Percentiles rank a stretch among this genome's conserved stretches.
These are phyloP conservation scores for Epinotia brunnichana DNA, from an alignment of 2,888 invertebrate genomes.

Conservation along the genomic window DNA sequence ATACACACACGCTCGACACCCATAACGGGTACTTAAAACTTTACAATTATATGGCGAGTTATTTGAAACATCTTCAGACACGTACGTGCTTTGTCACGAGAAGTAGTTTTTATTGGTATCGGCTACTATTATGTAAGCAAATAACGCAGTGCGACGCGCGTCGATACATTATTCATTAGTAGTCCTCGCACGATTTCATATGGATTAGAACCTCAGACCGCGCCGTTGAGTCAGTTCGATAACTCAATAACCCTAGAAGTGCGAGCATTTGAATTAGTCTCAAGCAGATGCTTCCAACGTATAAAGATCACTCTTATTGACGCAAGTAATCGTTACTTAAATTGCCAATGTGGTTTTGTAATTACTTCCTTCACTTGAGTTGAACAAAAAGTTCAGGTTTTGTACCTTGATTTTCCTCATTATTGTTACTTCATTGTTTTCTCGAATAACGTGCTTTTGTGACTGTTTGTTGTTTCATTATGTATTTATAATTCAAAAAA, in stretches of 20 bases:
- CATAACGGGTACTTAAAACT: conserved; percentile 58
- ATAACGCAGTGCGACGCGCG: conserved; percentile 65
- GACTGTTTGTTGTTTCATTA: neutral
- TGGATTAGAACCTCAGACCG: conserved; percentile 45
- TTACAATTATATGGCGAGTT: conserved; percentile 68
- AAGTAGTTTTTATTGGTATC: conserved; percentile 74
- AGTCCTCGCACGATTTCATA: conserved; percentile 66
- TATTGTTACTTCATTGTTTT: conserved; percentile 30
- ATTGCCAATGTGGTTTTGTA: conserved; percentile 65
- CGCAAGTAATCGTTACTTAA: conserved; percentile 34
- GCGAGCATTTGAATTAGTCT: conserved; percentile 13
- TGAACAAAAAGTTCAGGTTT: conserved; percentile 59
- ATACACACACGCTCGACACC: conserved; percentile 60
- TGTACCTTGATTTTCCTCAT: conserved; percentile 53
- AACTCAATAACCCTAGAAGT: conserved; percentile 27
- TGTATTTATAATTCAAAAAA: neutral
- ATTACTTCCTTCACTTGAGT: conserved; percentile 71
- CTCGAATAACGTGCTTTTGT: conserved; percentile 4
- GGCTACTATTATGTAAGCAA: conserved; percentile 75
- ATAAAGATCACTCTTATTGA: conserved; percentile 35
- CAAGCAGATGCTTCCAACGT: conserved; percentile 2
- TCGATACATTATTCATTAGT: conserved; percentile 74
- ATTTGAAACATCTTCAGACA: conserved; percentile 60
- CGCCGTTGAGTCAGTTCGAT: conserved; percentile 37
- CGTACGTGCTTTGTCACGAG: conserved; percentile 73